Conservation (phyloP, 2,888 invertebrate species). For the Agrilus biguttatus region DNA sequence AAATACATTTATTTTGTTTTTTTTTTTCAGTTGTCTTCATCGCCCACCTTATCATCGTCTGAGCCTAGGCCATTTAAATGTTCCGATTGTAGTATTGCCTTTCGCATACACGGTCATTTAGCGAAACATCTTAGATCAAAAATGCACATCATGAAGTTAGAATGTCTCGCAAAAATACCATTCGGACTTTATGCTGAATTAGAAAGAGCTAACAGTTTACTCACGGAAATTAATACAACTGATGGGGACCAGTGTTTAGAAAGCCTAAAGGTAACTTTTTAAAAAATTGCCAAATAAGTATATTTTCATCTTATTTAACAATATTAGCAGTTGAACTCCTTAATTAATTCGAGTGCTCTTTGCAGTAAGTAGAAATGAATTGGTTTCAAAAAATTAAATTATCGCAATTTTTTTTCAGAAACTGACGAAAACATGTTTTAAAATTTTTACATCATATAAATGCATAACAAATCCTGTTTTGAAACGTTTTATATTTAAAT, state of each 20-base stretch:
- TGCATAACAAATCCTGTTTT: too few relatives aligned
- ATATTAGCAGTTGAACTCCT: too few relatives aligned
- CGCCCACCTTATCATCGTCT: conserved; percentile 60
- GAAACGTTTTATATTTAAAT: too few relatives aligned
- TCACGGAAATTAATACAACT: conserved; percentile 90
- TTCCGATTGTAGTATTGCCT: conserved; percentile 89
- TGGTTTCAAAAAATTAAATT: too few relatives aligned
- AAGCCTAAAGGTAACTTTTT: conserved; percentile 51
- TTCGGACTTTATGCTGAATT: conserved; percentile 91
- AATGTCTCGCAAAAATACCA: conserved; percentile 83
- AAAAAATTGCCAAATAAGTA: background rate
- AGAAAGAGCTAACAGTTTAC: conserved; percentile 75
- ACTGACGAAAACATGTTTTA: too few relatives aligned
- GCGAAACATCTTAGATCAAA: conserved; percentile 94
- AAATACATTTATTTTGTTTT: background rate
- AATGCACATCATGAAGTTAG: conserved; percentile 88
- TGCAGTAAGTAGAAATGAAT: too few relatives aligned
- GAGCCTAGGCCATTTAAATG: conserved; percentile 96
- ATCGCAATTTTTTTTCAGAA: too few relatives aligned
- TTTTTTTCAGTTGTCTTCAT: conserved; percentile 28
- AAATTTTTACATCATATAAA: too few relatives aligned
- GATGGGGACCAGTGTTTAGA: conserved; percentile 91
- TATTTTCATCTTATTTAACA: too few relatives aligned
- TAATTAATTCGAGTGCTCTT: too few relatives aligned
- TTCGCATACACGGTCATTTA: conserved; percentile 91